phyloP scores from a whole-genome alignment of 2,888 invertebrate species.

The Morpho helenor region DNA sequence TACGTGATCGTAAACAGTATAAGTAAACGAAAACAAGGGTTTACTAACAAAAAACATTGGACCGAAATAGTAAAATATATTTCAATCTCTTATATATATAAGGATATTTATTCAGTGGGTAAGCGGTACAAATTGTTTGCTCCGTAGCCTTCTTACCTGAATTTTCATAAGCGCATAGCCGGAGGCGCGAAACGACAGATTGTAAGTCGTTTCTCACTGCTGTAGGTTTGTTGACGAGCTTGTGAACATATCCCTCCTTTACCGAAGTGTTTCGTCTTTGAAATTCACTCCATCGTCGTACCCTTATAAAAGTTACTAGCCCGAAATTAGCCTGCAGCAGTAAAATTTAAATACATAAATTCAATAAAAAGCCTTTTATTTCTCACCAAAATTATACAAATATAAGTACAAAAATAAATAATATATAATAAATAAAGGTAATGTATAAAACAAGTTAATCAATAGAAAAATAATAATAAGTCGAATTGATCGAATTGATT shows the following conservation, averaged over 20 bases:
- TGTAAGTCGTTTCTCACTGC: constrained; percentile 49
- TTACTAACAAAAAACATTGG: constrained; percentile 22
- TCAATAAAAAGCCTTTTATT: too few species aligned
- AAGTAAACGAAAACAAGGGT: constrained; percentile 17
- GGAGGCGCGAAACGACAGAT: constrained; percentile 62
- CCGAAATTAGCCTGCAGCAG: neutral
- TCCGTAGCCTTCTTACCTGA: constrained; percentile 59
- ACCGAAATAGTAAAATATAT: constrained; percentile 38
- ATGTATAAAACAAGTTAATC: too few species aligned
- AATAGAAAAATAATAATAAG: too few species aligned
- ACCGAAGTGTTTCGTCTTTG: constrained; percentile 26
- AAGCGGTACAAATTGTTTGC: constrained; percentile 74
- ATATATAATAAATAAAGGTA: too few species aligned
- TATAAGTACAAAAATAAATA: too few species aligned
- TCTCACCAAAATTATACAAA: too few species aligned
- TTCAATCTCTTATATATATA: constrained; percentile 55
- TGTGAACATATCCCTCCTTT: constrained; percentile 58
- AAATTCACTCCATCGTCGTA: constrained; percentile 18
- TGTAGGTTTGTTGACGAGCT: constrained; percentile 62
- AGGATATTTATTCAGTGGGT: constrained; percentile 67
- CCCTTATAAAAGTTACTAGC: constrained; percentile 9
- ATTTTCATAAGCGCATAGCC: constrained; percentile 71
- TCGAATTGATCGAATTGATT: too few species aligned
- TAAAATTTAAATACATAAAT: too few species aligned
- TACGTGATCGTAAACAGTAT: constrained; percentile 21